Evolutionary conservation across 2,113 vertebrate species (phyloP).

Genomic region (Sinocyclocheilus anophthalmus): DNA sequence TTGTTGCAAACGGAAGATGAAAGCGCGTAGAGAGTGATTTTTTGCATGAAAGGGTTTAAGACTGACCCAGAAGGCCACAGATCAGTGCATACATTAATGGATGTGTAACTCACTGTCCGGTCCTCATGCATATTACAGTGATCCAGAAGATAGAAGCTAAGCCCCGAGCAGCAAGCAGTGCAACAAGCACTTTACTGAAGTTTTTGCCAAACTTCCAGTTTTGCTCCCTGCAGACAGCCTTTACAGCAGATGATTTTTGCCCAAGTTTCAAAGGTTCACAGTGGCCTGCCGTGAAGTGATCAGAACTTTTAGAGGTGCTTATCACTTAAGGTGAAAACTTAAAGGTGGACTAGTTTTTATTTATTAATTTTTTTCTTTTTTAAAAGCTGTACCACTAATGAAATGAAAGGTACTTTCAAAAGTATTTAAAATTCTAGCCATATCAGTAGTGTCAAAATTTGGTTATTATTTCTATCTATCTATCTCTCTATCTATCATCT

Average conservation of each 20-base stretch:
- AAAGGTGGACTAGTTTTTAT: no score
- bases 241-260: background rate
- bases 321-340: no score
- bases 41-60: slow-evolving; percentile 43
- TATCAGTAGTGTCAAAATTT: no score
- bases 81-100: slow-evolving; percentile 54
- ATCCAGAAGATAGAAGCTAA: slow-evolving; percentile 35
- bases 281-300: background rate
- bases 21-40: slow-evolving; percentile 44
- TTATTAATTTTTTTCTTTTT: no score
- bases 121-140: slow-evolving; percentile 60
- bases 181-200: slow-evolving; percentile 43
- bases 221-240: background rate
- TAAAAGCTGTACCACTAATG: no score
- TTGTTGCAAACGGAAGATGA: slow-evolving; percentile 44
- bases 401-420: no score
- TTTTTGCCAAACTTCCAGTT: slow-evolving; percentile 17
- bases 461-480: no score
- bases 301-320: background rate
- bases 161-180: slow-evolving; percentile 16
- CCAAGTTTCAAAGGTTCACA: background rate
- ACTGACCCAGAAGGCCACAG: slow-evolving; percentile 48
- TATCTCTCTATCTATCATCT: no score
- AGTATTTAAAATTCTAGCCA: no score
- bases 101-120: slow-evolving; percentile 54